Evolutionary conservation across 2,113 vertebrate species (phyloP).

Genomic region (Syngnathus typhle): DNA sequence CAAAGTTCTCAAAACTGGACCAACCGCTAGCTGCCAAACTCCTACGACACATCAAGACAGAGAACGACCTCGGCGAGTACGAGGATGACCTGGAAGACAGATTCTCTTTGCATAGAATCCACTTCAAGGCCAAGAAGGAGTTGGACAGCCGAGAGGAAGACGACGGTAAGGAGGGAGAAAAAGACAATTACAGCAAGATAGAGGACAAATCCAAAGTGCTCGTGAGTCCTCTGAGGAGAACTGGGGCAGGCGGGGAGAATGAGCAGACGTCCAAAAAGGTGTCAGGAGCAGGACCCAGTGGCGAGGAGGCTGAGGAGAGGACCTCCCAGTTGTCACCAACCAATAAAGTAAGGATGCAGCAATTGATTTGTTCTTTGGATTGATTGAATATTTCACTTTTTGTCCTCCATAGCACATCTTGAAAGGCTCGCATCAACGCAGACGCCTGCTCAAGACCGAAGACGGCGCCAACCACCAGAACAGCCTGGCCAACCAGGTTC

Average conservation of each 20-base stretch:
- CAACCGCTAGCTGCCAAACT: slow-evolving; percentile 75
- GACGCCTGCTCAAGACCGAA: slow-evolving; percentile 78
- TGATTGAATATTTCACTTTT: too few species aligned
- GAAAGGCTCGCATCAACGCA: slow-evolving; percentile 80
- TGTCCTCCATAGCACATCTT: not conserved
- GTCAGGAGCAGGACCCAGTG: slow-evolving; percentile 80
- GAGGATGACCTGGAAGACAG: slow-evolving; percentile 54
- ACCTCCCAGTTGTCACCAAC: slow-evolving; percentile 29
- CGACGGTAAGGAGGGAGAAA: slow-evolving; percentile 43
- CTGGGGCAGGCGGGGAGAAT: slow-evolving; percentile 70
- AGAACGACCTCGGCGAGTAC: slow-evolving; percentile 74
- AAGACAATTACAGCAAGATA: slow-evolving; percentile 27
- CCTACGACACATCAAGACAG: slow-evolving; percentile 81
- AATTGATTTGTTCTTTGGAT: too few species aligned
- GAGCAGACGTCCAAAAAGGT: slow-evolving; percentile 81
- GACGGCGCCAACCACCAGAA: slow-evolving; percentile 81
- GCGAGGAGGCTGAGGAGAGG: slow-evolving; percentile 76
- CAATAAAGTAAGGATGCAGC: not conserved
- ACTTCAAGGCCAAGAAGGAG: slow-evolving; percentile 36
- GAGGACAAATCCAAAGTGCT: slow-evolving; percentile 49
- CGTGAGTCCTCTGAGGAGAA: slow-evolving; percentile 55
- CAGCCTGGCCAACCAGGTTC: slow-evolving; percentile 78
- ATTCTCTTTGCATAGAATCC: slow-evolving; percentile 35
- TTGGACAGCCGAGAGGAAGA: slow-evolving; percentile 38
- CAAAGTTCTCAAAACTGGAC: slow-evolving; percentile 78